A percentile compares a stretch with the other conserved stretches of the same genome.
Conservation (phyloP, 2,797 vertebrate genomes). For the Enteromius mattozi region DNA sequence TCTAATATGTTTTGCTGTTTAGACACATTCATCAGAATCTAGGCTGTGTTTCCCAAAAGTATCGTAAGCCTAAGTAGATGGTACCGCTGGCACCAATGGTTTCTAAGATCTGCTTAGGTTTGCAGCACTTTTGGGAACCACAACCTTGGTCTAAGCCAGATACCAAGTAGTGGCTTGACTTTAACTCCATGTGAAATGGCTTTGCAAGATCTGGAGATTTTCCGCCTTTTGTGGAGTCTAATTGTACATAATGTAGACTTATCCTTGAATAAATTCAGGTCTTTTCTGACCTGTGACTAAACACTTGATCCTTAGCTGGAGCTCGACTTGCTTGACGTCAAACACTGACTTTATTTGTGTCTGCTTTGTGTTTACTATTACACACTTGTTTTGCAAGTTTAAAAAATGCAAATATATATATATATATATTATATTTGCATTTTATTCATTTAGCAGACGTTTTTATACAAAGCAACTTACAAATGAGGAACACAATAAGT, state of each 20-base stretch:
- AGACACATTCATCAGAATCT: not conserved
- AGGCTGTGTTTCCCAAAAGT: not conserved
- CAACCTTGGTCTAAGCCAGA: not conserved
- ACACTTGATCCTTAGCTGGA: not conserved
- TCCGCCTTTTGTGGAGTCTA: not conserved
- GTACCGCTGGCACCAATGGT: not conserved
- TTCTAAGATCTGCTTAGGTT: not conserved
- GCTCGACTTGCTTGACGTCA: not conserved
- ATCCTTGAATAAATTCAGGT: not conserved
- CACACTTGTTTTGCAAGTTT: not conserved
- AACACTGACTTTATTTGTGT: not conserved
- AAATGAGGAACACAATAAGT: not conserved
- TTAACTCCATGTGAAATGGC: not conserved
- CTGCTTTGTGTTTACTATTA: not conserved
- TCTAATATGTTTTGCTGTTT: not conserved
- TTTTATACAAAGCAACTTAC: not conserved
- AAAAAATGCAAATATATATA: not conserved
- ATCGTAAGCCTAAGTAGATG: not conserved
- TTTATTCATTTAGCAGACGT: not conserved
- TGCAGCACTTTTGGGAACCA: not conserved
- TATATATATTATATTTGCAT: not conserved
- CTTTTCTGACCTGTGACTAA: constrained; percentile 15
- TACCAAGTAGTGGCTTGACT: constrained; percentile 9
- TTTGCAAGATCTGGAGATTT: constrained; percentile 8
- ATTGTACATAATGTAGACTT: not conserved